A percentile compares a stretch with the other conserved stretches of the same genome.
Evolutionary conservation across 2,797 vertebrate genomes (phyloP).

Genomic region (Gallinago stenura): DNA sequence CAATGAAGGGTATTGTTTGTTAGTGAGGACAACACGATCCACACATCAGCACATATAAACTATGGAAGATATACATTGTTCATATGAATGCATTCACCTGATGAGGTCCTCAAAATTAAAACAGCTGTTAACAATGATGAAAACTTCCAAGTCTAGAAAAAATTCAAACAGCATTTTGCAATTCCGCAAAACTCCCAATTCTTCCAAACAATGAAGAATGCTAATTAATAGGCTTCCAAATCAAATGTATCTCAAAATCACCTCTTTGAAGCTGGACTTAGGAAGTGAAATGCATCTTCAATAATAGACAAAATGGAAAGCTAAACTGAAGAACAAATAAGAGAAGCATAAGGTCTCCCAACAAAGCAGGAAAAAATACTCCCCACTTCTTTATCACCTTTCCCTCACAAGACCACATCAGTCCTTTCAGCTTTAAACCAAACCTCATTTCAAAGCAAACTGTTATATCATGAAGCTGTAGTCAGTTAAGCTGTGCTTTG

Average conservation of each 20-base stretch:
- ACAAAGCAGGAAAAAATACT: background rate
- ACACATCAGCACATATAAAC: background rate
- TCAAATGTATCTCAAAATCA: background rate
- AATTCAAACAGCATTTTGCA: background rate
- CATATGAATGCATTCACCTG: background rate
- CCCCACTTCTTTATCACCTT: background rate
- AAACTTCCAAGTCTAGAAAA: background rate
- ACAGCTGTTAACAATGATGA: background rate
- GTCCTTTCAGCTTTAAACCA: background rate
- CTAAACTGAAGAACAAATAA: background rate
- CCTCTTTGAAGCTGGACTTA: background rate
- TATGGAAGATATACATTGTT: background rate
- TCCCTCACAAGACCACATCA: background rate
- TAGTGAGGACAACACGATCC: background rate
- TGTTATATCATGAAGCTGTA: background rate
- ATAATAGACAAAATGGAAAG: background rate
- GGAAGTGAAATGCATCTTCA: background rate
- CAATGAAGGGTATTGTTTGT: background rate
- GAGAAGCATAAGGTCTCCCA: background rate
- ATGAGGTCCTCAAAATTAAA: background rate
- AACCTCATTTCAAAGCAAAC: slow-evolving; percentile 48
- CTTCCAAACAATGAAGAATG: background rate
- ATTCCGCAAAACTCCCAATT: background rate
- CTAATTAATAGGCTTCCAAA: background rate
- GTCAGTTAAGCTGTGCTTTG: slow-evolving; percentile 6